Evolutionary conservation across 2,888 invertebrate genomes (phyloP), one percentile per base, ranked within the genome.

Genomic region (Oscheius sp.): DNA sequence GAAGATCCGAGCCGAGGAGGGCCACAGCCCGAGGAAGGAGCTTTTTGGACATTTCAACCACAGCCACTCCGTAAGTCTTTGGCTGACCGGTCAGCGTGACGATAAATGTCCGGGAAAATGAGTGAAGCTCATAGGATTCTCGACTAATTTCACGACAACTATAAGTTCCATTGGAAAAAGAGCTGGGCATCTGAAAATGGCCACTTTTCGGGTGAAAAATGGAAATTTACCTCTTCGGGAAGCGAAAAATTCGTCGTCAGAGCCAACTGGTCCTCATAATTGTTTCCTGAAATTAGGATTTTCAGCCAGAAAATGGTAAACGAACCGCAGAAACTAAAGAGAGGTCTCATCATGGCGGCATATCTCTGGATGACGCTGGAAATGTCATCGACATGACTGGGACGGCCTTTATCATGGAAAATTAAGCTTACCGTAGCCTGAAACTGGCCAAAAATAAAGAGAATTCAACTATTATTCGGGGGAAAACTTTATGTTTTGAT

Each of bases 1-100:
- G 43, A 1, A 61, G 41, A 13, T 45, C 43, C 16, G 29, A 21
- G n/a, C 61, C 61, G 1, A 61, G 43, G 12, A 21, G n/a, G 0
- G 21, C 61, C 12, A 9, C 3, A 35, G n/a, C 41, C 18, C 43
- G 9, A 18, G 43, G 41, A 21, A 21, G 43, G 18, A 41, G 41
- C 21, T 61, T 61, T 43, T 61, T 61, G 5, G 61, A 21, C 61
- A 61, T n/a, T 18, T 61, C 61, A 13, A 61, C 45, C 12, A 61
- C 43, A 43, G 23, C 21, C 9, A 41, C 6, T 3, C 41, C 21
- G 12, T 43, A 43, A 21, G 43, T 18, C 41, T 61, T 61, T 1
- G 58, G 16, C 3, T 1, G n/a, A 7, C 25, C 43, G 16, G 18
- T 43, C 23, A 61, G 21, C 7, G 13, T 1, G 25, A 61, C 12